Evolutionary conservation across 2,113 vertebrate genomes (phyloP).

Genomic region (Paracanthobrama guichenoti): DNA sequence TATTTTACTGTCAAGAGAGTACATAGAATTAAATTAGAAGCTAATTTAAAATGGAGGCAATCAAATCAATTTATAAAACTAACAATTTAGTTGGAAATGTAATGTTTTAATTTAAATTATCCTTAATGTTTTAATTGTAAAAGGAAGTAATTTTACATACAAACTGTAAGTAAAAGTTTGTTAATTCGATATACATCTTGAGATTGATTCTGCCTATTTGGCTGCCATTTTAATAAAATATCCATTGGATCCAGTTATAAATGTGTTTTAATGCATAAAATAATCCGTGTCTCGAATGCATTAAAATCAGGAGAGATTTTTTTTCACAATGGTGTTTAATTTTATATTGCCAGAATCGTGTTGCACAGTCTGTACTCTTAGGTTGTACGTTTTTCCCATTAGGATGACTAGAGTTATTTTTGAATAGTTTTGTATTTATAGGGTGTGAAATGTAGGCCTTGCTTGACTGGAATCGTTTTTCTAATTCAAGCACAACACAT

Average conservation of each 20-base stretch:
- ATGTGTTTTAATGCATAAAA: background rate
- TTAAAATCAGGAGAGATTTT: too few relatives aligned
- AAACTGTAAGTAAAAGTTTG: background rate
- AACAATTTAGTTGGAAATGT: too few relatives aligned
- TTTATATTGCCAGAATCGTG: background rate
- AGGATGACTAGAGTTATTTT: background rate
- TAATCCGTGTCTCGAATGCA: background rate
- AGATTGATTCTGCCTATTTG: background rate
- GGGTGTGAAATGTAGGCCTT: background rate
- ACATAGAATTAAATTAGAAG: too few relatives aligned
- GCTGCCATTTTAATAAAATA: background rate
- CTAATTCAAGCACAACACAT: slow-evolving; percentile 25
- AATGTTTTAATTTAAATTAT: too few relatives aligned
- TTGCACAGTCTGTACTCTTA: too few relatives aligned
- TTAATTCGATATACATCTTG: background rate
- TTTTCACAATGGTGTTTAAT: background rate
- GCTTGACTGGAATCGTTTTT: background rate
- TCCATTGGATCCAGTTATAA: background rate
- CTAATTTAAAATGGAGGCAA: too few relatives aligned
- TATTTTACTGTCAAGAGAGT: too few relatives aligned
- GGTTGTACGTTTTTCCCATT: too few relatives aligned
- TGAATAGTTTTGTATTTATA: background rate
- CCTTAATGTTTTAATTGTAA: too few relatives aligned
- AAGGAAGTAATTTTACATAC: too few relatives aligned
- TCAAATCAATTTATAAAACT: too few relatives aligned